phyloP scores from a whole-genome alignment of 2,113 vertebrate species.

The Ammodramus savannarum region DNA sequence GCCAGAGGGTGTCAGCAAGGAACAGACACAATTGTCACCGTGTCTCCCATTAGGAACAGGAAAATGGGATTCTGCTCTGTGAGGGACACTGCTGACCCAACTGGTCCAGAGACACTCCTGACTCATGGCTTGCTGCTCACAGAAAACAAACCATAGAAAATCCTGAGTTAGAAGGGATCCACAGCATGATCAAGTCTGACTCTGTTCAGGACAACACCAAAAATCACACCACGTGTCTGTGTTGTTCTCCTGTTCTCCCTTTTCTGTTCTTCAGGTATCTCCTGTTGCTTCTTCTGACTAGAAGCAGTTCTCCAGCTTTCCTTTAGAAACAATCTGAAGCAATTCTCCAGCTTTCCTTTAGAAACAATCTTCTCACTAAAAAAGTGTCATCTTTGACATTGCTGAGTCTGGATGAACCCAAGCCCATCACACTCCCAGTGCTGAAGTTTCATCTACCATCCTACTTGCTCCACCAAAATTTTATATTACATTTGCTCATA shows the following conservation, averaged over 20 bases:
- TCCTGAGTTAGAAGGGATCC: not conserved
- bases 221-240: not conserved
- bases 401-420: not conserved
- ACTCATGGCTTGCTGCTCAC: not conserved
- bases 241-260: not conserved
- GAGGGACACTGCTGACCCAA: not conserved
- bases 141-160: not conserved
- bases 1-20: not conserved
- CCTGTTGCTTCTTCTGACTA: not conserved
- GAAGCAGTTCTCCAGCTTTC: not conserved
- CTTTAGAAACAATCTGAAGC: not conserved
- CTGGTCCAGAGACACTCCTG: not conserved
- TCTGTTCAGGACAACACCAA: not conserved
- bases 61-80: not conserved
- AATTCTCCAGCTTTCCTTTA: not conserved
- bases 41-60: not conserved
- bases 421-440: not conserved
- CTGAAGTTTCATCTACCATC: not conserved
- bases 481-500: not conserved
- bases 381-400: not conserved
- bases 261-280: not conserved
- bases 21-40: not conserved
- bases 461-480: not conserved
- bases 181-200: not conserved
- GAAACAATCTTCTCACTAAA: not conserved